phyloP scores from a whole-genome alignment of 2,797 vertebrate genomes.

The Tinamus major region DNA sequence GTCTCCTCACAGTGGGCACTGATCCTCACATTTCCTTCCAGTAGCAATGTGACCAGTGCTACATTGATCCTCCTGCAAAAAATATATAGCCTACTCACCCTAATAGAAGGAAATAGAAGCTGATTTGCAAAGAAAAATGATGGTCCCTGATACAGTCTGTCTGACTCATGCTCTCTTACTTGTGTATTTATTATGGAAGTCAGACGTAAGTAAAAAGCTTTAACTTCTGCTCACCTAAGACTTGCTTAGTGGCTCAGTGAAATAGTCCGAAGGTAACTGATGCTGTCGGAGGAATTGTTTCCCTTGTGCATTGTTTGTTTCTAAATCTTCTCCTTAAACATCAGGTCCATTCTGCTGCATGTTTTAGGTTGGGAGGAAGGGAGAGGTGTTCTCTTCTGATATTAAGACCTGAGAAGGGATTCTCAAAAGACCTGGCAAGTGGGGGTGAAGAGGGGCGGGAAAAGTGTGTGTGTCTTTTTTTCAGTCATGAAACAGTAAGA shows the following conservation, averaged over 20 bases:
- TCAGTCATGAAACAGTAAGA: neutral
- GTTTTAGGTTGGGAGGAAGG: neutral
- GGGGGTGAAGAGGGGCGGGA: neutral
- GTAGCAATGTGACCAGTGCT: neutral
- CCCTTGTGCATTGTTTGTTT: neutral
- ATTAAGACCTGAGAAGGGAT: neutral
- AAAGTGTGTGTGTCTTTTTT: neutral
- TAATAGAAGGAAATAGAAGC: neutral
- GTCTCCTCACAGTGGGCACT: neutral
- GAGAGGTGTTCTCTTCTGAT: neutral
- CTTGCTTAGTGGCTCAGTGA: neutral
- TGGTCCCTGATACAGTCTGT: neutral
- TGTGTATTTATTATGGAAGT: neutral
- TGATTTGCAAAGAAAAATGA: neutral
- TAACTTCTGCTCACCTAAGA: neutral
- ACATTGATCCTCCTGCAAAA: neutral
- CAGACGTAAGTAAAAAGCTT: neutral
- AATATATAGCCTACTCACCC: neutral
- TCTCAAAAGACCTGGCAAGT: neutral
- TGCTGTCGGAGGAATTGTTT: neutral
- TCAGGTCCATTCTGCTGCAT: neutral
- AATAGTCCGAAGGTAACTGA: neutral
- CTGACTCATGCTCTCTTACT: neutral
- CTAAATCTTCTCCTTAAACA: neutral
- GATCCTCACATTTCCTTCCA: neutral